phyloP scores from a whole-genome alignment of 2,888 invertebrate species.

The Apodemia zela region DNA sequence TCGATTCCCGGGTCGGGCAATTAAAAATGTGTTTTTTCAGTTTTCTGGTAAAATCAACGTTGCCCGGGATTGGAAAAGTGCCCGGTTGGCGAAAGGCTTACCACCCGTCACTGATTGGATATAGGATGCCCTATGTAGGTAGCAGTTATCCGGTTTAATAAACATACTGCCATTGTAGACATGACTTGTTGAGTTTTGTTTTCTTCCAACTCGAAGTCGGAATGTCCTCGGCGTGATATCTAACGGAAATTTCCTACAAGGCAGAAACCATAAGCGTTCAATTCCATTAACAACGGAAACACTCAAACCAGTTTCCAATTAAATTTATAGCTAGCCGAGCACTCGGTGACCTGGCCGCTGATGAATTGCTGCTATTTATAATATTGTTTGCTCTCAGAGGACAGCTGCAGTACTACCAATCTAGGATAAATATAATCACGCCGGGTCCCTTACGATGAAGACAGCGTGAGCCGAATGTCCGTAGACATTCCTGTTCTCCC shows the following conservation, averaged over 20 bases:
- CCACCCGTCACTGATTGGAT: too few species aligned
- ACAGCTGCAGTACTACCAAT: background rate
- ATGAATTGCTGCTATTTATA: background rate
- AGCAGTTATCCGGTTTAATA: too few species aligned
- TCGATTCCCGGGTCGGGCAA: too few species aligned
- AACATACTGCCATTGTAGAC: background rate
- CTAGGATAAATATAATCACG: background rate
- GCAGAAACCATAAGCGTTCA: background rate
- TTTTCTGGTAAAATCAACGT: too few species aligned
- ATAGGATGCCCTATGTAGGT: too few species aligned
- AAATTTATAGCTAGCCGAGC: background rate
- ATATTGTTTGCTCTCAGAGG: background rate
- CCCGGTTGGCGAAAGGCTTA: too few species aligned
- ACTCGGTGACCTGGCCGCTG: background rate
- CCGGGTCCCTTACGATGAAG: too few species aligned
- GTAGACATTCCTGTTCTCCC: too few species aligned
- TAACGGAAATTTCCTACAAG: slow-evolving; percentile 7
- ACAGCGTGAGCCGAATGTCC: too few species aligned
- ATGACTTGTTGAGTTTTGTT: background rate
- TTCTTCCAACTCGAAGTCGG: background rate
- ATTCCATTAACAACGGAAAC: background rate
- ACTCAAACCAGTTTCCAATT: slow-evolving; percentile 1
- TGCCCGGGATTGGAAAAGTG: too few species aligned
- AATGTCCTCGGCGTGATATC: background rate
- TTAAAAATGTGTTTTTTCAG: too few species aligned